Conservation (phyloP, 1,140 invertebrate genomes). For the Drosophila pruinosa region DNA sequence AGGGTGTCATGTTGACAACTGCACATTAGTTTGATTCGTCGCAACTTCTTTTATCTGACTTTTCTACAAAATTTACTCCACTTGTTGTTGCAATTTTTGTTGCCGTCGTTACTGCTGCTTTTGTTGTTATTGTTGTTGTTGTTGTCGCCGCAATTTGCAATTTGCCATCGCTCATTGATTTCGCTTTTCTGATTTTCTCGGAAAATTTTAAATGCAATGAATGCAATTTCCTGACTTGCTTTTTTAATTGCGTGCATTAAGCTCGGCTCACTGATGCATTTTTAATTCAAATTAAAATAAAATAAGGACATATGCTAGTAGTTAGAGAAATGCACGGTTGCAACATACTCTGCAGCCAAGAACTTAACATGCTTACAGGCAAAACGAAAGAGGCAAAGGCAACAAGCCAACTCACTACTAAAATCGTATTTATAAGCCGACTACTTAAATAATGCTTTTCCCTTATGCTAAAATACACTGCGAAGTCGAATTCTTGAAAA, state of each 20-base stretch:
- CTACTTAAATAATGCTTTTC: no score
- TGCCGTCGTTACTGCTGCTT: neutral
- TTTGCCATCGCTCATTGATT: constrained; percentile 77
- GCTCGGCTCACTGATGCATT: constrained; percentile 73
- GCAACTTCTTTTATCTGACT: constrained; percentile 53
- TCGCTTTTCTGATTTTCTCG: constrained; percentile 56
- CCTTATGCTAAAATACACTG: no score
- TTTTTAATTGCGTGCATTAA: constrained; percentile 77
- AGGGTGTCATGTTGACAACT: constrained; percentile 41
- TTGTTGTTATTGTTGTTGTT: constrained; percentile 31
- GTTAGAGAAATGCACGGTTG: neutral
- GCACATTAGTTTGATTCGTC: constrained; percentile 64
- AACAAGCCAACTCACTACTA: no score
- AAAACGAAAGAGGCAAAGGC: no score
- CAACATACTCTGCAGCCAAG: neutral
- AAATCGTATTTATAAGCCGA: no score
- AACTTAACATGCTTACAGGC: no score
- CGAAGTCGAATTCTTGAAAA: no score
- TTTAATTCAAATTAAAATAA: constrained; percentile 75
- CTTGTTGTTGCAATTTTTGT: neutral
- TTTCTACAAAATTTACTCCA: constrained; percentile 21
- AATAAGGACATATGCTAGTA: neutral
- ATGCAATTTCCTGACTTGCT: constrained; percentile 75
- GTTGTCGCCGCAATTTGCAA: constrained; percentile 49
- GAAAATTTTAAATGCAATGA: constrained; percentile 69